Conservation (phyloP, 1,140 invertebrate species). For the Steinernema khuongi region DNA sequence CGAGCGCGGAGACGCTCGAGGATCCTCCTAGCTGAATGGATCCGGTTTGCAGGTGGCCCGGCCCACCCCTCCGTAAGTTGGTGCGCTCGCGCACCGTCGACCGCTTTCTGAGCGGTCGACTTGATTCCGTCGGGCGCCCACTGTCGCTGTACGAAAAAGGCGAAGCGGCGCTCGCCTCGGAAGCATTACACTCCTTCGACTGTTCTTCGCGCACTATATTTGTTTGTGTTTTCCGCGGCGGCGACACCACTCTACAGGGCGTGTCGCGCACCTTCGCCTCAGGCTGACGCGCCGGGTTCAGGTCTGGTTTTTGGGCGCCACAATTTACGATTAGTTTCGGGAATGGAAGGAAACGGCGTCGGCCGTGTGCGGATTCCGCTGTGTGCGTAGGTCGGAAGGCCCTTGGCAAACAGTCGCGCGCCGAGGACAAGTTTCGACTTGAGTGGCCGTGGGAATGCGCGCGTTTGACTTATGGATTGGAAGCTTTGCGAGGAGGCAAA, state of each 20-base stretch:
- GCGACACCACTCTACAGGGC: background rate
- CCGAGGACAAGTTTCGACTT: conserved; percentile 2
- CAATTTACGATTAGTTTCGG: background rate
- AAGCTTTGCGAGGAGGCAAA: background rate
- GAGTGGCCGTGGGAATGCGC: background rate
- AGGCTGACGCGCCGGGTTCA: background rate
- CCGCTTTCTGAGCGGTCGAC: background rate
- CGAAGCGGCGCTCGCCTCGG: background rate
- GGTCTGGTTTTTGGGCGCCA: background rate
- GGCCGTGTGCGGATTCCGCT: background rate
- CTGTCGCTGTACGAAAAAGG: conserved; percentile 11
- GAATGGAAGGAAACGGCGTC: background rate
- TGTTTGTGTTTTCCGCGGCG: conserved; percentile 5
- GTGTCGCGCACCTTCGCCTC: background rate
- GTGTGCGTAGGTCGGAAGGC: background rate
- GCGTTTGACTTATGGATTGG: background rate
- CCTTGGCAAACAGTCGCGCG: background rate
- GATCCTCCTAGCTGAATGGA: too few species aligned
- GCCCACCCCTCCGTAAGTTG: background rate
- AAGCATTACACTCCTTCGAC: background rate
- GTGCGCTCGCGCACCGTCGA: background rate
- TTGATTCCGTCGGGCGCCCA: background rate
- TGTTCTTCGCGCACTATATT: background rate
- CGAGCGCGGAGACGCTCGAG: too few species aligned
- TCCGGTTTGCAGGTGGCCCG: background rate